Base-by-base conservation (phyloP, 2,113 vertebrate genomes). In the Coracopsis vasa region DNA sequence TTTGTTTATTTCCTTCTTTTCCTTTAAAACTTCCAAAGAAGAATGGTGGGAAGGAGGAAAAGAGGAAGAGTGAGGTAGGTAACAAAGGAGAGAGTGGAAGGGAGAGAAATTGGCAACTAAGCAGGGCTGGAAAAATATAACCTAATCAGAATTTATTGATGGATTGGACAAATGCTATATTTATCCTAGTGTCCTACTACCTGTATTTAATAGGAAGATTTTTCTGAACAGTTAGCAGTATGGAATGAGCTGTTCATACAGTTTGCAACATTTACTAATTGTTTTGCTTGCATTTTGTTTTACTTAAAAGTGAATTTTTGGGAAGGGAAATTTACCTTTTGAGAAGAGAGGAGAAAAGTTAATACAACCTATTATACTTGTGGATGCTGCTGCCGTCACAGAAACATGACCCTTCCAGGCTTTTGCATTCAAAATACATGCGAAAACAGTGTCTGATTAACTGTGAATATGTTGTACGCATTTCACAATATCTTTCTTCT, bases 381-480 rank as follows among this genome's bases (percentile, higher is more conserved):
- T 64, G 23, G 3, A 81, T 65, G 29, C 1, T 89, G 78, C 56
- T 92, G 42, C 41, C 81, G 33, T 16, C 44, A 72, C 17, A 81
- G 12, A 81, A 81, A 74, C 16, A 86, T 69, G 19, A 93, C 2
- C 9, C 16, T 90, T 73, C 35, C 16, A 88, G 72, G 35, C 5
- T 47, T 84, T 88, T 80, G 3, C 18, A 81, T 83, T 80, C 84
- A 80, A 90, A 95, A 92, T 65, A 74, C 21, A 56, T 41, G 71
- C 47, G n/a, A 85, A 86, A 91, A 64, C 50, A 42, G 11, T 54
- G 45, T 58, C 50, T 88, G 72, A 90, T 74, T 85, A 89, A 47
- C 60, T 95, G 64, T 89, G 56, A 58, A 60, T 86, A 50, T 17
- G 35, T 44, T 92, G 42, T 50, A 92, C 56, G 8, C 14, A 33